These are phyloP conservation scores for Subacronicta megacephala DNA, from an alignment of 2,888 invertebrate species.

Conservation along the genomic window DNA sequence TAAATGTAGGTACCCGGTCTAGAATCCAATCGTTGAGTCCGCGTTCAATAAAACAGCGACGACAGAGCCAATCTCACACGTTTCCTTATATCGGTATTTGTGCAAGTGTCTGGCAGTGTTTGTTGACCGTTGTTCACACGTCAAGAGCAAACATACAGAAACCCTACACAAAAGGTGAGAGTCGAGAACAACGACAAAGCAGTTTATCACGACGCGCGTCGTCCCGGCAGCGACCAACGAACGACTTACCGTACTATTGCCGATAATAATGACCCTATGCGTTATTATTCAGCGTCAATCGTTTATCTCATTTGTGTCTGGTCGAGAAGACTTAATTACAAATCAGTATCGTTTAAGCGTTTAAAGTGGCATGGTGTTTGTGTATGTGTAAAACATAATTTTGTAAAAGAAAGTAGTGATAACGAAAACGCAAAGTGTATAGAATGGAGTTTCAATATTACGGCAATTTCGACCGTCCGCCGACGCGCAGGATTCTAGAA, in stretches of 20 bases:
- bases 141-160: constrained; percentile 45
- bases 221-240: constrained; percentile 33
- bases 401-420: constrained; percentile 45
- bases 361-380: constrained; percentile 74
- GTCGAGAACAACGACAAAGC: constrained; percentile 37
- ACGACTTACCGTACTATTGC: constrained; percentile 57
- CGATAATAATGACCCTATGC: constrained; percentile 69
- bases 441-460: constrained; percentile 86
- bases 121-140: constrained; percentile 64
- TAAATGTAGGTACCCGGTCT: too few species aligned
- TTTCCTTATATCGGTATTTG: constrained; percentile 63
- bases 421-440: constrained; percentile 39
- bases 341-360: constrained; percentile 79
- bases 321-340: constrained; percentile 73
- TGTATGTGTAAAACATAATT: constrained; percentile 55
- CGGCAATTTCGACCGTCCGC: constrained; percentile 77
- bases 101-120: constrained; percentile 62
- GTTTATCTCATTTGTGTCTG: constrained; percentile 81
- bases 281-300: constrained; percentile 73
- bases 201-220: constrained; percentile 41
- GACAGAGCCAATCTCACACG: constrained; percentile 37
- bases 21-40: constrained; percentile 14
- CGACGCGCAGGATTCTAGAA: constrained; percentile 73
- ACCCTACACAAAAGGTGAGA: constrained; percentile 31
- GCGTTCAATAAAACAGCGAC: constrained; percentile 38